phyloP scores from a whole-genome alignment of 2,113 vertebrate genomes.

The Ranitomeya variabilis region DNA sequence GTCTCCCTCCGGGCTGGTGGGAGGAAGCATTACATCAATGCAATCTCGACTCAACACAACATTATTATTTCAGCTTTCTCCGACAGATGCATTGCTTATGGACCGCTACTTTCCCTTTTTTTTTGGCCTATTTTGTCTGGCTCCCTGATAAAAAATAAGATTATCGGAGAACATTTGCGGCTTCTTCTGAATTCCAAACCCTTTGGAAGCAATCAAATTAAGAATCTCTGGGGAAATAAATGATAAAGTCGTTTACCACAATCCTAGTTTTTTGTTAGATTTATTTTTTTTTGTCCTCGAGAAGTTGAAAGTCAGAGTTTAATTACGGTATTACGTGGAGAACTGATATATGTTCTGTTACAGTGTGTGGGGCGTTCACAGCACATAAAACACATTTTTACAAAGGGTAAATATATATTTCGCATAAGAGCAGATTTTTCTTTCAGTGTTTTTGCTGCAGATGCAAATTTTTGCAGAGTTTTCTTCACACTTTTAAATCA shows the following conservation, averaged over 20 bases:
- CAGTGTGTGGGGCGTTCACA: neutral
- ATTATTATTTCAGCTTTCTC: constrained; percentile 10
- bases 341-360: neutral
- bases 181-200: neutral
- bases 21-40: constrained; percentile 15
- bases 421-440: neutral
- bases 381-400: neutral
- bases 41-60: neutral
- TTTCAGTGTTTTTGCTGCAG: neutral
- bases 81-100: neutral
- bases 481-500: neutral
- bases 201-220: neutral
- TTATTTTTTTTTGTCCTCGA: neutral
- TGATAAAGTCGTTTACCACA: neutral
- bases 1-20: constrained; percentile 11
- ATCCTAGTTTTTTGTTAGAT: neutral
- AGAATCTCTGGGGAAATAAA: neutral
- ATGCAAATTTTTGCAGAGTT: neutral
- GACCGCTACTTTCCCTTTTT: neutral
- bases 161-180: neutral
- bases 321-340: neutral
- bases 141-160: neutral
- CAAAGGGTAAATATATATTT: neutral
- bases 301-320: neutral
- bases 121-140: constrained; percentile 1